Conservation (phyloP, 2,797 vertebrate species). For the Poecile montanus region DNA sequence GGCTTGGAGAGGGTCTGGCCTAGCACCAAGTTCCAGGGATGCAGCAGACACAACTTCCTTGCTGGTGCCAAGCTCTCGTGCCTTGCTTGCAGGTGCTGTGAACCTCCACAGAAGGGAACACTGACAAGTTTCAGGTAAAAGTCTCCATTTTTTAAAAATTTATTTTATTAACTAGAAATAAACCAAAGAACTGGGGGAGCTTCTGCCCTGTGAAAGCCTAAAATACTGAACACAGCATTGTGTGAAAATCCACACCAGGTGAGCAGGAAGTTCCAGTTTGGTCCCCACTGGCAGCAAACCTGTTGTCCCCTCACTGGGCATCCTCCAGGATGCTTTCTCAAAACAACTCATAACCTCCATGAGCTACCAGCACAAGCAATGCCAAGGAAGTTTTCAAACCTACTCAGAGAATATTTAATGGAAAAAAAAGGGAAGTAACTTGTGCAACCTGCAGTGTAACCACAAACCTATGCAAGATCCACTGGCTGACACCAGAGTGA, state of each 20-base stretch:
- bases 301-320: background rate
- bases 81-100: background rate
- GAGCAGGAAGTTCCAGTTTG: background rate
- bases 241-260: rapidly evolving
- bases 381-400: background rate
- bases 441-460: background rate
- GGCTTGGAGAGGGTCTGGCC: background rate
- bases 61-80: rapidly evolving
- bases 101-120: background rate
- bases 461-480: background rate
- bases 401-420: background rate
- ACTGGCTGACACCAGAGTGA: background rate
- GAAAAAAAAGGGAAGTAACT: background rate
- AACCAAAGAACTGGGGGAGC: background rate
- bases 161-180: background rate
- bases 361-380: background rate
- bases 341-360: background rate
- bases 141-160: rapidly evolving
- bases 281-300: background rate
- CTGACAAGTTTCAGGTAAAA: background rate
- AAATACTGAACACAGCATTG: background rate
- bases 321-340: background rate
- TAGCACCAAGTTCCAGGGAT: background rate
- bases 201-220: background rate
- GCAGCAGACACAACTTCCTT: background rate